Base-by-base conservation (phyloP, 2,797 vertebrate species). In the Otolemur crassicaudatus region DNA sequence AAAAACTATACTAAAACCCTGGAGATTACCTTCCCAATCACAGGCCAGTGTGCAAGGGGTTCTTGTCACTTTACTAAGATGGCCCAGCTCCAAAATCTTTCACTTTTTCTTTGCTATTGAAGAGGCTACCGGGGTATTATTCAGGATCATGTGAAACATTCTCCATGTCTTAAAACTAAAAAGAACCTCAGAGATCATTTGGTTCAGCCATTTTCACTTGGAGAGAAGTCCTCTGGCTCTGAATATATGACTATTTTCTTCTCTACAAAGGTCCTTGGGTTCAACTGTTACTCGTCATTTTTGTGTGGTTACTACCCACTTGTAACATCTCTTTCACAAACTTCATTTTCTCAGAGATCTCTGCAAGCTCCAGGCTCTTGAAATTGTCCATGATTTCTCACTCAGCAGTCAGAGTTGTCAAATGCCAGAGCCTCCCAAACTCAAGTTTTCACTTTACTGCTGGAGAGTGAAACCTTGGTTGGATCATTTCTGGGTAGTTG, bases 121-220 rank as follows among this genome's bases (percentile, higher is more conserved):
- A 70, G 69, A 96, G 27, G 43, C 67, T 81, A 81, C 4, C 49
- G 40, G 22, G 43, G 29, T 0, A 67, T 77, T 90, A 65, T 31
- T 27, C 20, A 65, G 82, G 67, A 65, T 56, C 43, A 20, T 81
- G n/a, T 77, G 61, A 92, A 96, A 95, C 40, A 92, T 29, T 93
- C 40, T 25, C 6, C 11, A 49, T 88, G 77, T 61, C 61, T 94
- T 91, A 93, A 91, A 96, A 89, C 43, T 58, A 31, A 53, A 37
- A 91, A 20, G 22, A 63, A 53, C 25, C 40, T 37, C 49, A 40
- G 63, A 95, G 56, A 56, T 87, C 81, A 56, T 83, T 93, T 84
- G 60, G 37, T 37, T 83, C 53, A 72, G n/a, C 11, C 69, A 43
- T 43, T 80, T 92, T 91, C 6, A 0, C 29, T 61, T 84, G 31